phyloP scores from a whole-genome alignment of 2,113 vertebrate genomes.

The Hoplias malabaricus region DNA sequence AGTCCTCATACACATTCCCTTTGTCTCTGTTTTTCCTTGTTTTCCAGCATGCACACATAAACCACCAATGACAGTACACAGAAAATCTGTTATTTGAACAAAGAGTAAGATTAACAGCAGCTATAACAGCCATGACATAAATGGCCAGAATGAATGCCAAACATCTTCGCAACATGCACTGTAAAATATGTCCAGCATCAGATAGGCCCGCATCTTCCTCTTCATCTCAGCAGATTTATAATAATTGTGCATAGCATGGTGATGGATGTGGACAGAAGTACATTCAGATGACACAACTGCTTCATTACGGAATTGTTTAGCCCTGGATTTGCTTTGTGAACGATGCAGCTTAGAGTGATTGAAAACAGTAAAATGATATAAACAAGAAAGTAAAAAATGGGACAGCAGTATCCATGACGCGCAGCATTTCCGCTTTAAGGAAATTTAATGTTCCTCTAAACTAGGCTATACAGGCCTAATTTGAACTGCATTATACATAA shows the following conservation, averaged over 20 bases:
- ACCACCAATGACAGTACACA: neutral
- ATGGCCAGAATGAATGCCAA: neutral
- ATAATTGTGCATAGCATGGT: neutral
- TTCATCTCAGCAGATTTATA: neutral
- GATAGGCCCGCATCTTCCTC: neutral
- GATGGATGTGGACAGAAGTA: neutral
- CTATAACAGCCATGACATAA: neutral
- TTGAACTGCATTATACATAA: neutral
- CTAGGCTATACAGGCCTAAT: neutral
- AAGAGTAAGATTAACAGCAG: neutral
- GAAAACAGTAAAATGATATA: neutral
- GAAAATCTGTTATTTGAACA: neutral
- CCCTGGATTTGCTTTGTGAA: neutral
- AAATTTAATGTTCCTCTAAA: neutral
- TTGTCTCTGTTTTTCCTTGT: neutral
- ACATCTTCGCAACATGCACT: neutral
- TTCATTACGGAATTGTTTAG: neutral
- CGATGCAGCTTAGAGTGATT: neutral
- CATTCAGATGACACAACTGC: neutral
- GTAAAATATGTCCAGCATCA: constrained; percentile 2
- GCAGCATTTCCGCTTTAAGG: neutral
- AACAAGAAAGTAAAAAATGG: neutral
- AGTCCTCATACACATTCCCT: neutral
- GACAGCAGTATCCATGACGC: neutral
- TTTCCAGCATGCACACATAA: neutral